A percentile compares a stretch with the other conserved stretches of the same genome.
Evolutionary conservation across 2,888 invertebrate species (phyloP).

Genomic region (Deilephila porcellus): DNA sequence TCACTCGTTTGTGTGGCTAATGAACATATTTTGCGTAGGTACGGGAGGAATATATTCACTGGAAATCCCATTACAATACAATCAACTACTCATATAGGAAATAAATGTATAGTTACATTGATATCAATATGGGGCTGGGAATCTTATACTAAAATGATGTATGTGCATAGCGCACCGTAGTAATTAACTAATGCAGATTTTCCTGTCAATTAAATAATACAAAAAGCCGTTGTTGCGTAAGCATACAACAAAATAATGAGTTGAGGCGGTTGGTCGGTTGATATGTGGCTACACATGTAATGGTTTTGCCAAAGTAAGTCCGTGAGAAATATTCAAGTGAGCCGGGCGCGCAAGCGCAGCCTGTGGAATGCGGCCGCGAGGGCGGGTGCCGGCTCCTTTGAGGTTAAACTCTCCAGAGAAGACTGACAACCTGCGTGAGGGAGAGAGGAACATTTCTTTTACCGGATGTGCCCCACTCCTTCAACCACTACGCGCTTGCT

Average conservation of each 20-base stretch:
- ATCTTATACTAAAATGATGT: not conserved
- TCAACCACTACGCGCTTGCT: slow-evolving; percentile 40
- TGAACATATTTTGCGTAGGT: not conserved
- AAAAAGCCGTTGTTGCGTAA: not conserved
- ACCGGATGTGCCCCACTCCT: slow-evolving; percentile 61
- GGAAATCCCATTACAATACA: not conserved
- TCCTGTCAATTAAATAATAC: slow-evolving; percentile 29
- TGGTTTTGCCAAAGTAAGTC: slow-evolving; percentile 80
- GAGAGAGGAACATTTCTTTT: slow-evolving; percentile 72
- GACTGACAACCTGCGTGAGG: slow-evolving; percentile 72
- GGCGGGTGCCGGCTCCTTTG: slow-evolving; percentile 83
- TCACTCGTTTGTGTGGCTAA: not conserved
- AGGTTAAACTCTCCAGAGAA: slow-evolving; percentile 72
- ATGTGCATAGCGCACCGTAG: not conserved
- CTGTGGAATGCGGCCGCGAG: slow-evolving; percentile 79
- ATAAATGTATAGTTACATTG: not conserved
- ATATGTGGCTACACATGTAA: slow-evolving; percentile 14
- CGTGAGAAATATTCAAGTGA: slow-evolving; percentile 83
- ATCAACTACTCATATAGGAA: slow-evolving; percentile 6
- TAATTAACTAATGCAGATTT: slow-evolving; percentile 47
- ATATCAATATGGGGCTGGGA: not conserved
- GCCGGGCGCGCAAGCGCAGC: slow-evolving; percentile 58
- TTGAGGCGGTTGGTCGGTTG: not conserved
- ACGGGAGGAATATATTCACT: not conserved
- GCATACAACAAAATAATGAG: slow-evolving; percentile 16